Percentiles rank a stretch among this genome's conserved stretches.
Conservation (phyloP, 2,797 vertebrate genomes). For the Darevskia mixta region DNA sequence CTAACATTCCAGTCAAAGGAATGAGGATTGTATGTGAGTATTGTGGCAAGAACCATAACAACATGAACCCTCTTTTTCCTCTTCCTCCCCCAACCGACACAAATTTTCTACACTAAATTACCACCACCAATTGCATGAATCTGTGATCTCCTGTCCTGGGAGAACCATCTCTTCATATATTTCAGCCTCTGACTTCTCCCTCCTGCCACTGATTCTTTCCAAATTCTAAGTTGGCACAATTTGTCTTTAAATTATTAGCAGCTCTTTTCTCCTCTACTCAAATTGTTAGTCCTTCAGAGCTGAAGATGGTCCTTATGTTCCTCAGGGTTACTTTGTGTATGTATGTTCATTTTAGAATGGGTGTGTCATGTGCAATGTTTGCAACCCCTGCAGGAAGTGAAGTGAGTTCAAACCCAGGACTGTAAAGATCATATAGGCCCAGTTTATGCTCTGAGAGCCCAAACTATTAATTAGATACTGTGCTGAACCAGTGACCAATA, state of each 20-base stretch:
- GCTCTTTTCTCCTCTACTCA: not conserved
- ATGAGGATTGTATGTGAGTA: not conserved
- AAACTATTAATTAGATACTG: slow-evolving; percentile 35
- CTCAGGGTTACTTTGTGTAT: not conserved
- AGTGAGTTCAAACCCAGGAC: not conserved
- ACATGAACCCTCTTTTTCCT: not conserved
- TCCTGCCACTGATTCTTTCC: not conserved
- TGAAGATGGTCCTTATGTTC: not conserved
- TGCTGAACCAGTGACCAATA: rapidly evolving
- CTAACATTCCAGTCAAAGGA: not conserved
- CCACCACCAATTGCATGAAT: not conserved
- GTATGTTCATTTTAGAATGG: no score
- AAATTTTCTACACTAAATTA: not conserved
- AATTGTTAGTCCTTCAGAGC: not conserved
- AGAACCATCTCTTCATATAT: not conserved
- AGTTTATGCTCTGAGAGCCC: slow-evolving; percentile 41
- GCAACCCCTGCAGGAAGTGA: not conserved
- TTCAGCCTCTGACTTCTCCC: not conserved
- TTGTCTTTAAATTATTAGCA: not conserved
- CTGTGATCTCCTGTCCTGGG: not conserved
- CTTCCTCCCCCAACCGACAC: not conserved
- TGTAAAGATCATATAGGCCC: not conserved
- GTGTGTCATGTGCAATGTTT: not conserved
- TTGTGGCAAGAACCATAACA: not conserved
- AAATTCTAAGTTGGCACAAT: not conserved